These are phyloP conservation scores for Drosophila nr. fundita DNA, from an alignment of 2,888 invertebrate genomes.

Conservation along the genomic window DNA sequence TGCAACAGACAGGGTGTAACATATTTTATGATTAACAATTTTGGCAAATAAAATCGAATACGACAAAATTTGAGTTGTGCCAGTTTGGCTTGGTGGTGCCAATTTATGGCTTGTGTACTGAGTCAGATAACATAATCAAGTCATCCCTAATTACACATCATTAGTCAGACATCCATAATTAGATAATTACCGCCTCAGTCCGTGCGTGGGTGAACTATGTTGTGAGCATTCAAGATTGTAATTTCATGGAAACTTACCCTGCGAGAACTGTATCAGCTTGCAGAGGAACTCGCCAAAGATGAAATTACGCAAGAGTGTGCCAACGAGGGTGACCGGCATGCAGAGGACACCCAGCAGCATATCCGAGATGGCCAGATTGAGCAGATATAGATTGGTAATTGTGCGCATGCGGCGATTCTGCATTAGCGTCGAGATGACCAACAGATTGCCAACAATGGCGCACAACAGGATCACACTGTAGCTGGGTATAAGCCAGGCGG, in stretches of 20 bases:
- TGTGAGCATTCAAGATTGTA: background rate
- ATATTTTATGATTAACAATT: background rate
- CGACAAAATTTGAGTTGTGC: accelerated
- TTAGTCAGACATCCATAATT: background rate
- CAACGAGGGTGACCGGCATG: constrained; percentile 91
- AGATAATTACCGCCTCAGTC: background rate
- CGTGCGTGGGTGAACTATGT: background rate
- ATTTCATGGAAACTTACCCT: constrained; percentile 86
- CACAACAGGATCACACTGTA: constrained; percentile 92
- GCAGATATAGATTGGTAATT: constrained; percentile 91
- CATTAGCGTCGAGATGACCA: constrained; percentile 91
- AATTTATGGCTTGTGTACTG: background rate
- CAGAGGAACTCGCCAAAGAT: constrained; percentile 91
- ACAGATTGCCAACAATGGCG: constrained; percentile 91
- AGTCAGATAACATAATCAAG: background rate
- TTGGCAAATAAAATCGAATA: background rate
- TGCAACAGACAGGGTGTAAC: background rate
- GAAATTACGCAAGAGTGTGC: constrained; percentile 88
- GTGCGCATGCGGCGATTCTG: constrained; percentile 92
- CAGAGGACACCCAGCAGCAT: constrained; percentile 90
- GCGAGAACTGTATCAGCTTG: constrained; percentile 90
- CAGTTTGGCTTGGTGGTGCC: background rate
- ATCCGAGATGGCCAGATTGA: constrained; percentile 91
- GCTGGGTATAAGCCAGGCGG: constrained; percentile 85
- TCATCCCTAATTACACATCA: background rate